Percentiles rank a stretch among this genome's conserved stretches.
Evolutionary conservation across 2,888 invertebrate genomes (phyloP).

Genomic region (Flexamia atlantica): DNA sequence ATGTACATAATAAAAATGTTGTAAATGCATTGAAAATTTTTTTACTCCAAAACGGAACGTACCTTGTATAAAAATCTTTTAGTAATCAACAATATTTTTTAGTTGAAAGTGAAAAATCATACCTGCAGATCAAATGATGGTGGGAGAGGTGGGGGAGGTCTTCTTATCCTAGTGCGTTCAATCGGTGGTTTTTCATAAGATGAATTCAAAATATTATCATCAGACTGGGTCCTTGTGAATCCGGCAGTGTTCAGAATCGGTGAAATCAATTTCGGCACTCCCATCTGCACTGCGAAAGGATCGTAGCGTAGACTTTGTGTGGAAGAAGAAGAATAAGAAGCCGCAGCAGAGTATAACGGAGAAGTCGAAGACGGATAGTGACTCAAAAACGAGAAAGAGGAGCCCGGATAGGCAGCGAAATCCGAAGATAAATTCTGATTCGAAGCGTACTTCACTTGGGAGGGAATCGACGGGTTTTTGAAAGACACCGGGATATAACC

Average conservation of each 20-base stretch:
- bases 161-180: slow-evolving; percentile 68
- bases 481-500: slow-evolving; percentile 68
- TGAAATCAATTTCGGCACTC: slow-evolving; percentile 76
- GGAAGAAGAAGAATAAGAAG: slow-evolving; percentile 75
- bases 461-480: slow-evolving; percentile 66
- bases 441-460: slow-evolving; percentile 70
- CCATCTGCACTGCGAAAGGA: slow-evolving; percentile 74
- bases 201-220: slow-evolving; percentile 88
- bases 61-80: too few relatives aligned
- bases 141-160: slow-evolving; percentile 76
- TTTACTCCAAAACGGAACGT: too few relatives aligned
- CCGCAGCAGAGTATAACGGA: slow-evolving; percentile 75
- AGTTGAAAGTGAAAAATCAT: not conserved
- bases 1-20: too few relatives aligned
- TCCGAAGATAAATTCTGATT: slow-evolving; percentile 70
- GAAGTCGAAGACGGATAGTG: slow-evolving; percentile 81
- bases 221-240: slow-evolving; percentile 86
- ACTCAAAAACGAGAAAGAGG: slow-evolving; percentile 81
- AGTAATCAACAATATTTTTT: too few relatives aligned
- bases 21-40: too few relatives aligned
- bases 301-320: slow-evolving; percentile 73
- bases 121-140: slow-evolving; percentile 77
- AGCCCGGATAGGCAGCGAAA: slow-evolving; percentile 74
- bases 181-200: slow-evolving; percentile 75
- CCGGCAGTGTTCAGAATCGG: slow-evolving; percentile 72